Evolutionary conservation across 37 sponge, comb jelly and placozoan genomes (phyloP), one percentile per base, ranked within the genome.

Genomic region (Hormiphora californensis): DNA sequence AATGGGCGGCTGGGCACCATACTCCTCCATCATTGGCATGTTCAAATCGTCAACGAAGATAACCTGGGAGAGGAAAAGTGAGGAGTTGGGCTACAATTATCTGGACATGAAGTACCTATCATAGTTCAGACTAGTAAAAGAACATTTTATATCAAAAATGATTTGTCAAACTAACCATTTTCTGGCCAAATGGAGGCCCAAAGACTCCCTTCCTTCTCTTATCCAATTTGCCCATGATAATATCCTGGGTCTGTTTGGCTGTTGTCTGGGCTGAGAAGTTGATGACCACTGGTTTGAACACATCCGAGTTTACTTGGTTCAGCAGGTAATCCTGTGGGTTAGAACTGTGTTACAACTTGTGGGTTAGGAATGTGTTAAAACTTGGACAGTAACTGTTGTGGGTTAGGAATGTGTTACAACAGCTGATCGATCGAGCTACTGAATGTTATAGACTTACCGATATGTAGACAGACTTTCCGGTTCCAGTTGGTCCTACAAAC

Each of bases 1-100:
- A 86, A 96, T 93, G n/a, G 97, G 97, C 40, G 97, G 97, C 78
- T 96, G 97, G 15, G 97, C 97, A 17, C 98, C 98, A 86, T 97
- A 97, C 55, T 37, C 87, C 86, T 97, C 98, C 65, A 92, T 55
- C 40, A 93, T 67, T 12, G 98, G 98, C 98, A 97, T 97, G 87
- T 97, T 97, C 40, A 97, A 86, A 85, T 97, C 98, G 90, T 97
- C 98, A 25, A 97, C 98, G 93, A 94, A 97, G 61, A 93, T 95
- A 90, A 94, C 61, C 67, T 65, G 36, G 34, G 4, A 65, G 36
- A 19, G 12, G 11, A 15, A 15, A 15, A 46, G 51, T 46, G 12
- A 46, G 12, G 11, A n/a, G n/a, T n/a, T n/a, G n/a, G n/a, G n/a
- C n/a, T n/a, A n/a, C n/a, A n/a, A n/a, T n/a, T n/a, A n/a, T n/a